These are phyloP conservation scores for Tenthredo amoena DNA, from an alignment of 2,888 invertebrate species.

Conservation along the genomic window DNA sequence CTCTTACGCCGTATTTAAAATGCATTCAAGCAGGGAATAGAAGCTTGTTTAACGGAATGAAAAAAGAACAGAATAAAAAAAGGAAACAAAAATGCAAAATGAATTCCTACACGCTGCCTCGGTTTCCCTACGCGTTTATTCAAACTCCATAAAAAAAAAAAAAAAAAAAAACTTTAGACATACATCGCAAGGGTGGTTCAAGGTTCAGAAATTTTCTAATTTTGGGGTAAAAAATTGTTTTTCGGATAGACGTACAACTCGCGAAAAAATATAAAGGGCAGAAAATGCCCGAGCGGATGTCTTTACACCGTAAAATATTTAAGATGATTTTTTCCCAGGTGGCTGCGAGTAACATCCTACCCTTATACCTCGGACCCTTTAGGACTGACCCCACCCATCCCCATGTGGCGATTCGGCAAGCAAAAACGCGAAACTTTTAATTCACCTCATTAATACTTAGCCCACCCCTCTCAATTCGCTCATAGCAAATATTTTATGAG, in stretches of 20 bases:
- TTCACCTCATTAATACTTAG: conserved; percentile 53
- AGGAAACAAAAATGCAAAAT: conserved; percentile 9
- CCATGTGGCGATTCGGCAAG: conserved; percentile 45
- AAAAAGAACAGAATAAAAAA: not conserved
- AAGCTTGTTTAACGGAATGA: not conserved
- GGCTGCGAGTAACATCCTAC: conserved; percentile 32
- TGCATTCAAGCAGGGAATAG: conserved; percentile 43
- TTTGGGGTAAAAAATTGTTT: not conserved
- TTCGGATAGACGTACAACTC: not conserved
- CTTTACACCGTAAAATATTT: conserved; percentile 44
- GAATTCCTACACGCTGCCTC: not conserved
- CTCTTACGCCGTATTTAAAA: conserved; percentile 51
- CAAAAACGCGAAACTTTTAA: conserved; percentile 49
- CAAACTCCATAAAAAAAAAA: not conserved
- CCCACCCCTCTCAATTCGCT: conserved; percentile 10
- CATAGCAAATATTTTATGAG: conserved; percentile 34
- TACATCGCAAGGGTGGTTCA: not conserved
- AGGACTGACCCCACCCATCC: conserved; percentile 11
- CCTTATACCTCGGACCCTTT: conserved; percentile 13
- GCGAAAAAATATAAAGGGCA: not conserved
- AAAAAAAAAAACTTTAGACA: not conserved
- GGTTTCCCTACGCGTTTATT: not conserved
- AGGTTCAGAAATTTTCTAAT: not conserved
- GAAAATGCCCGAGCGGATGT: not conserved
- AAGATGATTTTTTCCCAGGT: conserved; percentile 45